phyloP scores from a whole-genome alignment of 1,140 invertebrate genomes.

The Micrasema longulum region DNA sequence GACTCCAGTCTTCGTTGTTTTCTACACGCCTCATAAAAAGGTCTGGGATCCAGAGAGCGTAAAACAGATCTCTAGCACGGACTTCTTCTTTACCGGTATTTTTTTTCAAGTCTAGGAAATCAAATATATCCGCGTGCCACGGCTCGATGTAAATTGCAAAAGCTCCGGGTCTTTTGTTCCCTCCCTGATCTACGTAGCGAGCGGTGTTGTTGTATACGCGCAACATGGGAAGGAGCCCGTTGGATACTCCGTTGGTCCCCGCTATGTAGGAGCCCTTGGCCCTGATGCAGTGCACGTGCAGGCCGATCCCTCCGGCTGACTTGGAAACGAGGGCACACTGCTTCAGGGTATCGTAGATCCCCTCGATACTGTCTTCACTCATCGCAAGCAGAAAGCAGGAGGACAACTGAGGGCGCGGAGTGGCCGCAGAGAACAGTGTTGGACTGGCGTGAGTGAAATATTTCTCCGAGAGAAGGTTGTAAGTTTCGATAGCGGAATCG shows the following conservation, averaged over 20 bases:
- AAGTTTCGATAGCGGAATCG: slow-evolving; percentile 94
- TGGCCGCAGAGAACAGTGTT: slow-evolving; percentile 96
- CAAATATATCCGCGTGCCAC: slow-evolving; percentile 98
- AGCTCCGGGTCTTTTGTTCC: slow-evolving; percentile 98
- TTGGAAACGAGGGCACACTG: slow-evolving; percentile 98
- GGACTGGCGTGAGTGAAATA: slow-evolving; percentile 99
- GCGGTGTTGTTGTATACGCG: slow-evolving; percentile 97
- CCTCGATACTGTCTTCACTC: slow-evolving; percentile 96
- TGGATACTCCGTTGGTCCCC: slow-evolving; percentile 95
- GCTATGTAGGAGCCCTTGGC: slow-evolving; percentile 92
- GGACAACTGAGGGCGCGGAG: slow-evolving; percentile 91
- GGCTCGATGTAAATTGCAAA: slow-evolving; percentile 99
- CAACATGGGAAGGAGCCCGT: slow-evolving; percentile 98
- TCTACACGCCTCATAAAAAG: slow-evolving; percentile 98
- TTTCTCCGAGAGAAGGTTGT: slow-evolving; percentile 94
- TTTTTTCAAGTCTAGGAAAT: slow-evolving; percentile 94
- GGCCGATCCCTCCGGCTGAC: slow-evolving; percentile 95
- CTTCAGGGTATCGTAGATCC: slow-evolving; percentile 96
- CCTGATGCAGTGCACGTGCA: slow-evolving; percentile 97
- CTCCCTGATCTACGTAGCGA: slow-evolving; percentile 97
- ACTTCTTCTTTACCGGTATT: slow-evolving; percentile 96
- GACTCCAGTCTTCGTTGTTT: slow-evolving; percentile 87
- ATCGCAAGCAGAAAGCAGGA: slow-evolving; percentile 97
- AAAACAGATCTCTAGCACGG: slow-evolving; percentile 96
- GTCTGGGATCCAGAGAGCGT: slow-evolving; percentile 98